Percentiles rank a stretch among this genome's conserved stretches.
Evolutionary conservation across 2,888 invertebrate genomes (phyloP).

Genomic region (Agonum fuliginosum): DNA sequence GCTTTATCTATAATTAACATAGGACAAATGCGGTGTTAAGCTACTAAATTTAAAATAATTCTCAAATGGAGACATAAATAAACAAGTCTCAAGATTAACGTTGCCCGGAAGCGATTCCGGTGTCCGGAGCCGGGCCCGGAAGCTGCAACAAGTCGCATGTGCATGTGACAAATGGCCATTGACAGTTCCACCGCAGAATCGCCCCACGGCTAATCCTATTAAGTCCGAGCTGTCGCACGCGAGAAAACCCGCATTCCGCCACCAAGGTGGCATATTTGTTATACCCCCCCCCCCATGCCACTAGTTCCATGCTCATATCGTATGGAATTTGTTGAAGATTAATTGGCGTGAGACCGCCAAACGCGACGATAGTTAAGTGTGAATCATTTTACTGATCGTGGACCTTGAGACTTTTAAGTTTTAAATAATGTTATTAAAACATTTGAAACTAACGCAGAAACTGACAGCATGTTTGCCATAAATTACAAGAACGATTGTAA

Average conservation of each 20-base stretch:
- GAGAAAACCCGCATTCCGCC: no score
- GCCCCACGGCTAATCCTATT: conserved; percentile 40
- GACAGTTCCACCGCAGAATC: conserved; percentile 46
- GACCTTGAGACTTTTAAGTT: no score
- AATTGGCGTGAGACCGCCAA: background rate
- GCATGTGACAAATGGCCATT: conserved; percentile 45
- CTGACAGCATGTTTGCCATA: no score
- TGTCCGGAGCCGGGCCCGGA: conserved; percentile 10
- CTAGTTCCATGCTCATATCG: conserved; percentile 29
- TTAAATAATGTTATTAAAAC: no score
- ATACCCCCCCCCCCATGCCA: background rate
- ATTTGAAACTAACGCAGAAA: no score
- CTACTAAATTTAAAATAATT: background rate
- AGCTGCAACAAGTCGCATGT: conserved; percentile 52
- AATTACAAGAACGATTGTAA: background rate
- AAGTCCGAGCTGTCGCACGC: conserved; percentile 48
- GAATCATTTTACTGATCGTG: background rate
- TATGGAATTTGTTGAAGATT: conserved; percentile 19
- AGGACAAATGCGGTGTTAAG: background rate
- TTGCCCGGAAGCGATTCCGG: conserved; percentile 19
- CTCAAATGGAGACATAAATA: conserved; percentile 30
- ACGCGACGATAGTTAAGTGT: background rate
- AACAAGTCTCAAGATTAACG: conserved; percentile 11
- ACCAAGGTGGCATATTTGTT: no score
- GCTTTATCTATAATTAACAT: no score